phyloP scores from a whole-genome alignment of 2,113 vertebrate genomes.

The Caranx melampygus region DNA sequence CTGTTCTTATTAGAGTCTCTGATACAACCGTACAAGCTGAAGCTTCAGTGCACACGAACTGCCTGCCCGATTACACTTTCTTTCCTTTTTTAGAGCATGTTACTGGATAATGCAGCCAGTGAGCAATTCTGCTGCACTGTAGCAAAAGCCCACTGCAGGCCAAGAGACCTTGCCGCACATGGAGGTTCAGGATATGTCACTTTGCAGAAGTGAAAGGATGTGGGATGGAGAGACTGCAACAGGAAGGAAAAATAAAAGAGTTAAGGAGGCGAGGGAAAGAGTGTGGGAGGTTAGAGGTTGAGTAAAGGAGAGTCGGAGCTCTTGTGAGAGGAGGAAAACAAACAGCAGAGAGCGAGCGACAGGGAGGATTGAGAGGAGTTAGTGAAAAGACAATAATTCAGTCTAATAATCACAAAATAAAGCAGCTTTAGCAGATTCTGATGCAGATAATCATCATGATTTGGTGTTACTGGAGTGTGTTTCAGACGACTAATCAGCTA shows the following conservation, averaged over 20 bases:
- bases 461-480: conserved; percentile 15
- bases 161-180: conserved; percentile 22
- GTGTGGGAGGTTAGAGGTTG: conserved; percentile 30
- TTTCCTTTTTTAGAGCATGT: conserved; percentile 68
- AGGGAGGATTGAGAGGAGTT: conserved; percentile 14
- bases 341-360: not conserved
- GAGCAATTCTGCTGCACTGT: conserved; percentile 63
- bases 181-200: conserved; percentile 52
- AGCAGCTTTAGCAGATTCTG: conserved; percentile 25
- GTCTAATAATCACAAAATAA: conserved; percentile 9
- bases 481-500: conserved; percentile 30
- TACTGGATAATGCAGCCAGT: conserved; percentile 72
- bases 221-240: conserved; percentile 26
- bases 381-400: conserved; percentile 39
- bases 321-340: conserved; percentile 13
- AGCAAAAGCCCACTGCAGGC: conserved; percentile 60
- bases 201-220: conserved; percentile 30
- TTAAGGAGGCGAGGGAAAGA: conserved; percentile 8
- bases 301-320: conserved; percentile 1
- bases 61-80: conserved; percentile 65
- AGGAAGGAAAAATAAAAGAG: conserved; percentile 19
- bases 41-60: conserved; percentile 64
- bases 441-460: conserved; percentile 20
- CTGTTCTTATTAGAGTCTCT: conserved; percentile 76
- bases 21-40: conserved; percentile 52